A percentile compares a stretch with the other conserved stretches of the same genome.
These are phyloP conservation scores for Sinosuthora webbiana DNA, from an alignment of 2,113 vertebrate species.

Conservation along the genomic window DNA sequence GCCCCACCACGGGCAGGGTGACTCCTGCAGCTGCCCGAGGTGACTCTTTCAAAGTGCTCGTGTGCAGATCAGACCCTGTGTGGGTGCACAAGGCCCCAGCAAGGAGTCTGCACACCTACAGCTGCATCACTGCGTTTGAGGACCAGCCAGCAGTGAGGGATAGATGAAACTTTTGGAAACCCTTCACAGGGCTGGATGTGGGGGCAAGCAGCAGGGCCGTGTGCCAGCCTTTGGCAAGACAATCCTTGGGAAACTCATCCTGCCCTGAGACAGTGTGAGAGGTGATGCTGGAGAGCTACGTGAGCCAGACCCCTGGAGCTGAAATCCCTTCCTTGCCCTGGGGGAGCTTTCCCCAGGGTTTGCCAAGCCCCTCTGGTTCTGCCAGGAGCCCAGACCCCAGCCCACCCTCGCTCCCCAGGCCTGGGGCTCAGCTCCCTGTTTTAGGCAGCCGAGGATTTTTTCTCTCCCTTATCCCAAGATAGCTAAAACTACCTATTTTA, in stretches of 20 bases:
- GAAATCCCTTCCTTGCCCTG: neutral
- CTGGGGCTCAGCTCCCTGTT: neutral
- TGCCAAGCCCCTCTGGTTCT: neutral
- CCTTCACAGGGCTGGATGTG: rapidly evolving
- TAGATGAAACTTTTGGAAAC: neutral
- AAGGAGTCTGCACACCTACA: neutral
- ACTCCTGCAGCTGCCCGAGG: neutral
- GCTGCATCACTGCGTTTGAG: neutral
- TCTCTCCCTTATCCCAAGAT: neutral
- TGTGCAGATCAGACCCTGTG: neutral
- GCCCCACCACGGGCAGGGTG: neutral
- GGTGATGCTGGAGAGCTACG: neutral
- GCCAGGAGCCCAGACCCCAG: neutral
- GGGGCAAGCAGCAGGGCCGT: rapidly evolving
- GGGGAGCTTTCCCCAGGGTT: neutral
- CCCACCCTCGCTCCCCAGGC: neutral
- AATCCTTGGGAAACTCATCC: neutral
- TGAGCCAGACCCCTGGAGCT: rapidly evolving
- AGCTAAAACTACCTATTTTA: neutral
- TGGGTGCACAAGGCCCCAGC: neutral
- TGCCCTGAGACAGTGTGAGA: rapidly evolving
- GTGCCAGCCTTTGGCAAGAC: neutral
- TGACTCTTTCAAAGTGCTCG: rapidly evolving
- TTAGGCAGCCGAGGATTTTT: neutral
- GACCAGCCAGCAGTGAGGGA: rapidly evolving